A percentile compares a stretch with the other conserved stretches of the same genome.
Evolutionary conservation across 2,888 invertebrate genomes (phyloP).

Genomic region (Tenthredo distinguenda): DNA sequence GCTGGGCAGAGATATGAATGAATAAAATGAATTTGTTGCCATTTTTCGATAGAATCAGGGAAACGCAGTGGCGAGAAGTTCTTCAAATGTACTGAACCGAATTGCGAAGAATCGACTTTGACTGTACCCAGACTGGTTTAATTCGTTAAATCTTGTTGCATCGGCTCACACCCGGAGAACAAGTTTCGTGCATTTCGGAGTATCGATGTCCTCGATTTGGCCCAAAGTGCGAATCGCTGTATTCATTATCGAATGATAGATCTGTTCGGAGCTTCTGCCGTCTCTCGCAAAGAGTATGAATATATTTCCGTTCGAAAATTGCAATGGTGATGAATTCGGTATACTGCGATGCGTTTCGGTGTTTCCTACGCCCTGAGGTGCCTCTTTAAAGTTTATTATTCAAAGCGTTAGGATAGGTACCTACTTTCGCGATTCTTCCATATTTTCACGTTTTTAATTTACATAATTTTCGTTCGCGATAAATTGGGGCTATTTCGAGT

Average conservation of each 20-base stretch:
- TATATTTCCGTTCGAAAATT: not conserved
- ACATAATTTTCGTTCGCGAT: not conserved
- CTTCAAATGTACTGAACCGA: no score
- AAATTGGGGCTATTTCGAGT: not conserved
- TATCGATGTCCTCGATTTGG: not conserved
- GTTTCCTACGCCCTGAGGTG: not conserved
- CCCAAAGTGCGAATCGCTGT: conserved; percentile 27
- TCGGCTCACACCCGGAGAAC: not conserved
- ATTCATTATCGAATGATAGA: not conserved
- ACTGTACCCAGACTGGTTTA: not conserved
- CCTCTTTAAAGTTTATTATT: not conserved
- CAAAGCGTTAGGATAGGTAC: not conserved
- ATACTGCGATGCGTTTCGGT: not conserved
- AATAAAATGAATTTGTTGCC: not conserved
- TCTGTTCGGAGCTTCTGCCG: not conserved
- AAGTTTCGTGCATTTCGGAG: conserved; percentile 29
- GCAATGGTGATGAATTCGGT: not conserved
- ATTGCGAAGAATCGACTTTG: not conserved
- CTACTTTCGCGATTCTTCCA: not conserved
- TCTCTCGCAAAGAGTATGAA: not conserved
- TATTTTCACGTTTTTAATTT: not conserved
- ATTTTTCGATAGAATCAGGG: not conserved
- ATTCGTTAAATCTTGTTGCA: not conserved
- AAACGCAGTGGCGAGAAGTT: not conserved
- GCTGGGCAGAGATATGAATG: not conserved